Evolutionary conservation across 2,113 vertebrate species (phyloP).

Genomic region (Lucifuga dentata): DNA sequence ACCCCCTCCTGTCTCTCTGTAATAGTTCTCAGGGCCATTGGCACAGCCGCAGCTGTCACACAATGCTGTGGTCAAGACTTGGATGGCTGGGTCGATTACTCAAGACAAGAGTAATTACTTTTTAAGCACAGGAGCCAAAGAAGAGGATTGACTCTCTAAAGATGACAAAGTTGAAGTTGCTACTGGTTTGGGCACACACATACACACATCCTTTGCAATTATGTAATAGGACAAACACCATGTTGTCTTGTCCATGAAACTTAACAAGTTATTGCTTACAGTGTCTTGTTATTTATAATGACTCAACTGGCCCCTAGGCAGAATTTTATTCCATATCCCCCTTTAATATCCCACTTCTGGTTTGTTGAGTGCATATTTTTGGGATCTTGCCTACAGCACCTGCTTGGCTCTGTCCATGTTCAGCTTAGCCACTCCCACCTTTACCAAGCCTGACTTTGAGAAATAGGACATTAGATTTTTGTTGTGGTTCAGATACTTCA

Average conservation of each 20-base stretch:
- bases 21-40: slow-evolving; percentile 49
- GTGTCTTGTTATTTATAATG: neutral
- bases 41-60: slow-evolving; percentile 62
- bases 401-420: slow-evolving; percentile 80
- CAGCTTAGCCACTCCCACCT: slow-evolving; percentile 65
- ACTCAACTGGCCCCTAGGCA: neutral
- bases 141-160: neutral
- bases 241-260: neutral
- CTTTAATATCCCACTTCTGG: slow-evolving; percentile 36
- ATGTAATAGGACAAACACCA: neutral
- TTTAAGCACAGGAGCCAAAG: neutral
- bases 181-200: neutral
- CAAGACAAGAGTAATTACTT: slow-evolving; percentile 18
- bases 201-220: neutral
- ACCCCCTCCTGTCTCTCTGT: slow-evolving; percentile 35
- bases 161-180: neutral
- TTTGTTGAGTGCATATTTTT: slow-evolving; percentile 85
- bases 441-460: neutral
- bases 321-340: neutral
- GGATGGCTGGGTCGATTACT: slow-evolving; percentile 33
- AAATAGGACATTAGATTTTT: neutral
- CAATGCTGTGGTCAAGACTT: slow-evolving; percentile 29
- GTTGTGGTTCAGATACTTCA: neutral
- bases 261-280: neutral
- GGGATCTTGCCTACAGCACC: slow-evolving; percentile 79